These are phyloP conservation scores for Vultur gryphus DNA, from an alignment of 2,797 vertebrate species.

Conservation along the genomic window DNA sequence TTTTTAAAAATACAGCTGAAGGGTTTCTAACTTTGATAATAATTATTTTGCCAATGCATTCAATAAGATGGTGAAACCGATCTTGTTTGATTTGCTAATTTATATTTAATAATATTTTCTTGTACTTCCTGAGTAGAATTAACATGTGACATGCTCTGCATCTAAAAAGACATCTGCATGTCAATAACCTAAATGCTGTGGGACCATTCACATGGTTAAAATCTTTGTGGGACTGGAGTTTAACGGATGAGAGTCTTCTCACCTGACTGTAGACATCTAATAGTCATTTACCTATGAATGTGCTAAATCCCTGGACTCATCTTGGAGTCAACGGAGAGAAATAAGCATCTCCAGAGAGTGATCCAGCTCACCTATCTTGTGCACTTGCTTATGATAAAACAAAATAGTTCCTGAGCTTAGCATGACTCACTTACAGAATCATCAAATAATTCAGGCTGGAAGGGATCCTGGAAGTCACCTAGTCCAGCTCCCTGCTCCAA, in stretches of 20 bases:
- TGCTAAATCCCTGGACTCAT: background rate
- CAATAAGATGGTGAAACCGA: background rate
- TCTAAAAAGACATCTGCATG: background rate
- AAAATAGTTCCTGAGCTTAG: background rate
- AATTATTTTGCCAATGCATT: background rate
- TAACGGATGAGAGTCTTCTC: background rate
- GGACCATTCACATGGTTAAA: background rate
- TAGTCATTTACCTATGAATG: background rate
- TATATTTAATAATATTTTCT: background rate
- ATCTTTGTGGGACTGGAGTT: background rate
- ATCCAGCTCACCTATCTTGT: background rate
- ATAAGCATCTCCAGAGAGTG: background rate
- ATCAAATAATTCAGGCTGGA: background rate
- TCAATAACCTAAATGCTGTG: background rate
- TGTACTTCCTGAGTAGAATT: background rate
- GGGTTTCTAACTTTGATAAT: background rate
- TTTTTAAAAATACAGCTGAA: background rate
- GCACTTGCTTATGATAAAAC: background rate
- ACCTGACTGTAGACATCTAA: background rate
- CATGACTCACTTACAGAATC: background rate
- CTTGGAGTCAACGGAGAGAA: background rate
- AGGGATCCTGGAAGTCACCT: background rate
- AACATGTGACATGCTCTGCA: background rate
- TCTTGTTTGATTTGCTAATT: background rate
- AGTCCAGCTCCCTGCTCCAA: background rate